Evolutionary conservation across 2,888 invertebrate species (phyloP), one percentile per base, ranked within the genome.

Genomic region (Dasypogon diadema): DNA sequence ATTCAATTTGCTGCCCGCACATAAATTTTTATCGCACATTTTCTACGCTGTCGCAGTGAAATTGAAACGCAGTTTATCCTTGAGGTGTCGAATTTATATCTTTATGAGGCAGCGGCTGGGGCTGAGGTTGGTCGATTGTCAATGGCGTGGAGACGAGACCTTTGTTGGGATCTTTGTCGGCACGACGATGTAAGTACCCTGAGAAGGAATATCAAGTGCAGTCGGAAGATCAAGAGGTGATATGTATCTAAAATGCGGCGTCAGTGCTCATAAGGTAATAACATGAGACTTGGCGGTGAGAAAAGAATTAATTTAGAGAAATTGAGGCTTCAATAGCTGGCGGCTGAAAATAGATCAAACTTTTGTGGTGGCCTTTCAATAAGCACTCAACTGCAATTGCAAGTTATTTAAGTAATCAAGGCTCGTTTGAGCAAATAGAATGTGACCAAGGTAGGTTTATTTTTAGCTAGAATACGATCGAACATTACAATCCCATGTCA

Each of bases 11-110:
- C 37, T 70, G 70, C 30, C 70, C 21, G 70, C 70, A 54, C 54
- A 70, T 70, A 70, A 70, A 70, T 70, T 70, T 70, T 70, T 70
- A 70, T 70, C 70, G 70, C 70, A 54, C 70, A 34, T 70, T 70
- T 70, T 18, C 56, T 5, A 26, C 30, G 14, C 6, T 30, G 26
- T 26, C 14, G 12, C 56, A 26, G 12, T 56, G 56, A 56, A 56
- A 56, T 56, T 56, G 30, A 56, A 56, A 56, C 56, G 30, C 24
- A 16, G 56, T 24, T 56, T 56, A 56, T 26, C 56, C 56, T 56
- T 56, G 56, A 56, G 56, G 30, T 56, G 56, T 56, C 56, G 56
- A 56, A 56, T 56, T 24, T 56, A 56, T 56, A 56, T 56, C 56
- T 68, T 68, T 68, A 68, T 68, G 65, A 14, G 26, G 65, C 48